Base-by-base conservation (phyloP, 2,113 vertebrate species). In the Epinephelus fuscoguttatus region DNA sequence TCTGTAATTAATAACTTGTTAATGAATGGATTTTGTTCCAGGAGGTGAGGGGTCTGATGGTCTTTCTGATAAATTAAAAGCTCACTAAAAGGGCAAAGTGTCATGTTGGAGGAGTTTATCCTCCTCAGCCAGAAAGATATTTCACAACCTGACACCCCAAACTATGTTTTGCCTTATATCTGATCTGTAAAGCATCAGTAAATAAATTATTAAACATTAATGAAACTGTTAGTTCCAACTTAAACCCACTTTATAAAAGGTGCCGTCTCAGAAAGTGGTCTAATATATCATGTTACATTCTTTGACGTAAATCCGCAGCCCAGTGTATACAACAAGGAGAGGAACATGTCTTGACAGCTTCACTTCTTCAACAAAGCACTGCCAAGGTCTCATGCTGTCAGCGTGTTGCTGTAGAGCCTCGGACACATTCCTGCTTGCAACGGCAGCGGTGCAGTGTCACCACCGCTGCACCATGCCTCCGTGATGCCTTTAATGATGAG, bases 401-500 rank as follows among this genome's bases (percentile, higher is more conserved):
- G 67, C 30, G 4, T 37, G 75, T 69, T 33, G 30, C 75, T 21
- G 72, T 7, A 15, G 71, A 68, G 74, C 57, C 37, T 68, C 15
- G 25, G 80, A 87, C 81, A 84, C 91, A 93, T 95, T 94, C 90
- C 89, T 90, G 85, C 80, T 57, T 11, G 72, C 80, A 63, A 80
- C 72, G 75, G 84, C 30, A 30, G 30, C 78, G 53, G 74, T 49
- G 89, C 78, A 67, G 73, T 88, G 84, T 91, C 90, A 91, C 87
- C 68, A 2, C 75, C 8, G 61, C 61, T 9, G 83, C 75, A 76
- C 87, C 78, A 4, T 70, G 88, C 84, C 85, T 70, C 78, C 15
- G 82, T 80, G 91, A 91, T 95, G 94, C 90, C 94, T 96, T 93
- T 96, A 97, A 96, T 96, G 96, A 98, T 96, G 97, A 96, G 94